phyloP scores from a whole-genome alignment of 2,113 vertebrate genomes.

The Rhea americana region DNA sequence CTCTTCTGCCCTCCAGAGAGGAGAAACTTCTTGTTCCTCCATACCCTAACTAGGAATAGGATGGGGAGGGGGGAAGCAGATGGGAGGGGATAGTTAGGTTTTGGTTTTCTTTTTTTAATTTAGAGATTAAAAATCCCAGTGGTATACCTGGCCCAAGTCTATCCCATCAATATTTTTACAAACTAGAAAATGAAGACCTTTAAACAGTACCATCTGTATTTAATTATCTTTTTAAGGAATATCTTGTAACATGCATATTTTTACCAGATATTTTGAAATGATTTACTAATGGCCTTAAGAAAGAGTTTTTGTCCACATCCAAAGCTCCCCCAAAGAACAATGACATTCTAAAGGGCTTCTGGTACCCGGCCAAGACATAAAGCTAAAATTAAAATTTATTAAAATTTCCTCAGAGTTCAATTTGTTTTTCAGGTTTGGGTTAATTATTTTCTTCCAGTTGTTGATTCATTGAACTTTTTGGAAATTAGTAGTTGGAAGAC shows the following conservation, averaged over 20 bases:
- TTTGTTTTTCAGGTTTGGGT: conserved; percentile 30
- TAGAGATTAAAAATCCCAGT: background rate
- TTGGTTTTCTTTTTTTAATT: background rate
- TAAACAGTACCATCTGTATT: conserved; percentile 20
- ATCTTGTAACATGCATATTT: conserved; percentile 59
- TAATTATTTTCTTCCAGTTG: conserved; percentile 12
- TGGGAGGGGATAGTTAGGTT: background rate
- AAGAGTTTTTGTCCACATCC: conserved; percentile 47
- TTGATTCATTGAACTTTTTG: conserved; percentile 1
- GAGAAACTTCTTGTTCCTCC: background rate
- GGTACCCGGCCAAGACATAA: conserved; percentile 57
- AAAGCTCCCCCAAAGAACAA: conserved; percentile 57
- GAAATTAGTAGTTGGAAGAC: background rate
- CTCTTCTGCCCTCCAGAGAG: background rate
- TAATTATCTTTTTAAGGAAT: conserved; percentile 44
- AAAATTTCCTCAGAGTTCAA: conserved; percentile 12
- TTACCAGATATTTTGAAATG: conserved; percentile 63
- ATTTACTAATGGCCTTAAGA: conserved; percentile 33
- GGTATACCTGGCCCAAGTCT: background rate
- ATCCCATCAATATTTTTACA: background rate
- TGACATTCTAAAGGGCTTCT: conserved; percentile 51
- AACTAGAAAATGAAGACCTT: conserved; percentile 26
- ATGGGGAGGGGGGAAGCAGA: background rate
- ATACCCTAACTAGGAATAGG: background rate
- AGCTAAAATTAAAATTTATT: conserved; percentile 62